Base-by-base conservation (phyloP, 2,888 invertebrate genomes). In the Acanthacorydalis orientalis region DNA sequence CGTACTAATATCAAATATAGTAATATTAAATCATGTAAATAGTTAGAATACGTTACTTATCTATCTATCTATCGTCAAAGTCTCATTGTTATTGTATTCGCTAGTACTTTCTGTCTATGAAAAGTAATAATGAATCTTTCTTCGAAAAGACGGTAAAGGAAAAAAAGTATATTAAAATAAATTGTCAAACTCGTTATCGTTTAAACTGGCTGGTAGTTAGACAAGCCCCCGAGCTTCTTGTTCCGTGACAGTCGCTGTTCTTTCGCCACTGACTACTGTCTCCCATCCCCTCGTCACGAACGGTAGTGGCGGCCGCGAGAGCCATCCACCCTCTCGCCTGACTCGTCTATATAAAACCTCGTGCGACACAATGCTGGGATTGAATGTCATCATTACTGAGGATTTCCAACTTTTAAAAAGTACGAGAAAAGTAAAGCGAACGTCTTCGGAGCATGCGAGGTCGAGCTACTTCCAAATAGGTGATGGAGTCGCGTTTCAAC, bases 301-400 rank as follows among this genome's bases (percentile, higher is more conserved):
- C 23, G 23, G 23, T 6, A 23, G 23, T 23, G 23, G 23, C 23
- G 23, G 23, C 37, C 10, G 37, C 14, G 37, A 37, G 14, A 14
- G 37, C 14, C 37, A 14, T 12, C 37, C 12, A 12, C 37, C 37
- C 14, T 14, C 37, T 23, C 16, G 31, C 42, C 16, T 12, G 42
- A n/a, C 42, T 14, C 16, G 10, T 16, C 42, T 10, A 12, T 42
- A 15, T 42, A 31, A 42, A 31, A 23, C 12, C 42, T 12, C 31
- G 8, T 31, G 23, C 42, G 31, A 31, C 42, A 50, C 50, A 50
- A 50, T 48, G 50, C 49, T 14, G 31, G 48, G 49, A 50, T 50
- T 50, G 50, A 50, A 50, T 48, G 50, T 50, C 50, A 50, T 50
- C 49, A 50, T 50, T 50, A 48, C 50, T 48, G 41, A 10, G 42